Percentiles rank a stretch among this genome's conserved stretches.
phyloP scores from a whole-genome alignment of 2,113 vertebrate species.

The Tenebrosternarchus preto region DNA sequence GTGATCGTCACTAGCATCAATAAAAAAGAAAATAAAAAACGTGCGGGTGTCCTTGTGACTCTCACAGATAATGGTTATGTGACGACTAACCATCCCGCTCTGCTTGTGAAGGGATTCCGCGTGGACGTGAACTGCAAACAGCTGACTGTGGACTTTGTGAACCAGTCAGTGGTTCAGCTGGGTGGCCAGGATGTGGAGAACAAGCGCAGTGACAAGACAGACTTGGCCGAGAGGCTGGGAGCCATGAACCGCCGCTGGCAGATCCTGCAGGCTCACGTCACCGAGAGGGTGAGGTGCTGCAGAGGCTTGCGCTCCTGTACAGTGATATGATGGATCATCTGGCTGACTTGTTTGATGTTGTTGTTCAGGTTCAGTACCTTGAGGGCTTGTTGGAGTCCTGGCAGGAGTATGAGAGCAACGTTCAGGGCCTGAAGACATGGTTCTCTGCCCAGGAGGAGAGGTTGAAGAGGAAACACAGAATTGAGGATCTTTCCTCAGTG shows the following conservation, averaged over 20 bases:
- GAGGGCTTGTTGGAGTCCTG: slow-evolving; percentile 88
- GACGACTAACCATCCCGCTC: neutral
- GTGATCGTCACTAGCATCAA: neutral
- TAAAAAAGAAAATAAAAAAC: neutral
- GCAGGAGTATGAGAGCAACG: slow-evolving; percentile 88
- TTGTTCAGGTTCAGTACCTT: slow-evolving; percentile 84
- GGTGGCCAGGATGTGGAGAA: slow-evolving; percentile 91
- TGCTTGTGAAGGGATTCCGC: slow-evolving; percentile 83
- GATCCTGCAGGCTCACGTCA: slow-evolving; percentile 87
- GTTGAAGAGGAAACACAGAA: slow-evolving; percentile 81
- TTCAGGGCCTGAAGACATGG: slow-evolving; percentile 86
- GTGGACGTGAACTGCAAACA: slow-evolving; percentile 96
- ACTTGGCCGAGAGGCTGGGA: slow-evolving; percentile 94
- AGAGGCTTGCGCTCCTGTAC: no score
- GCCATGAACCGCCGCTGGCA: slow-evolving; percentile 98
- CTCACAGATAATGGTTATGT: neutral
- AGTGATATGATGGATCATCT: neutral
- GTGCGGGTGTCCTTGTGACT: neutral
- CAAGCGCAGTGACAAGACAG: slow-evolving; percentile 94
- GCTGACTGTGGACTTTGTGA: slow-evolving; percentile 95
- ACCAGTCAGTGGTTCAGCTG: slow-evolving; percentile 93
- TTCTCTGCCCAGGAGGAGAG: slow-evolving; percentile 84
- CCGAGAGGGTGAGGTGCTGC: slow-evolving; percentile 81
- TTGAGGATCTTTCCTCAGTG: slow-evolving; percentile 89
- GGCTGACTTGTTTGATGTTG: neutral